These are phyloP conservation scores for Tenodera sinensis DNA, from an alignment of 2,888 invertebrate genomes.

Conservation along the genomic window DNA sequence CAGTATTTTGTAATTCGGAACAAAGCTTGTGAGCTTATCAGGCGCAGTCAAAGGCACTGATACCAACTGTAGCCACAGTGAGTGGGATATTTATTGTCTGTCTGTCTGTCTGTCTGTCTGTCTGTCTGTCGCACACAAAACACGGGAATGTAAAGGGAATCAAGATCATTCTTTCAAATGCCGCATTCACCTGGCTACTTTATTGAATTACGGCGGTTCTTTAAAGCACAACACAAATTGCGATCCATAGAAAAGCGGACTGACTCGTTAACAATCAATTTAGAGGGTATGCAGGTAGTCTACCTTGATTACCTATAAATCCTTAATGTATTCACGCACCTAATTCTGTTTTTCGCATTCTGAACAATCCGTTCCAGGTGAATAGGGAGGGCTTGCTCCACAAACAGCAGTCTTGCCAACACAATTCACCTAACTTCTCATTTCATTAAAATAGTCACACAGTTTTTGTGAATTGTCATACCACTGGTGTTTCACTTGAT, in stretches of 20 bases:
- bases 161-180: neutral
- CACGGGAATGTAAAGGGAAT: neutral
- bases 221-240: neutral
- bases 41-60: too few relatives aligned
- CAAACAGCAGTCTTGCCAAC: neutral
- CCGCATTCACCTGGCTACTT: neutral
- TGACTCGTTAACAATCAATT: neutral
- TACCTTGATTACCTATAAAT: neutral
- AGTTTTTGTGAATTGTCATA: too few relatives aligned
- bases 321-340: neutral
- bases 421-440: neutral
- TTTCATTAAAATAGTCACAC: neutral
- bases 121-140: neutral
- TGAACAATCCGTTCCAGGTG: neutral
- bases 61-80: too few relatives aligned
- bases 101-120: too few relatives aligned
- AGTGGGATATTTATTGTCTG: neutral
- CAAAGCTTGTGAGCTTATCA: too few relatives aligned
- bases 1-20: too few relatives aligned
- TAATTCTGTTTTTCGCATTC: neutral
- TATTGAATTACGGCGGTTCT: neutral
- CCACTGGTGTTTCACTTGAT: too few relatives aligned
- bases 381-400: neutral
- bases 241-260: too few relatives aligned
- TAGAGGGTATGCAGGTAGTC: neutral